Conservation (phyloP, 2,888 invertebrate species). For the Agonopterix heracliana region DNA sequence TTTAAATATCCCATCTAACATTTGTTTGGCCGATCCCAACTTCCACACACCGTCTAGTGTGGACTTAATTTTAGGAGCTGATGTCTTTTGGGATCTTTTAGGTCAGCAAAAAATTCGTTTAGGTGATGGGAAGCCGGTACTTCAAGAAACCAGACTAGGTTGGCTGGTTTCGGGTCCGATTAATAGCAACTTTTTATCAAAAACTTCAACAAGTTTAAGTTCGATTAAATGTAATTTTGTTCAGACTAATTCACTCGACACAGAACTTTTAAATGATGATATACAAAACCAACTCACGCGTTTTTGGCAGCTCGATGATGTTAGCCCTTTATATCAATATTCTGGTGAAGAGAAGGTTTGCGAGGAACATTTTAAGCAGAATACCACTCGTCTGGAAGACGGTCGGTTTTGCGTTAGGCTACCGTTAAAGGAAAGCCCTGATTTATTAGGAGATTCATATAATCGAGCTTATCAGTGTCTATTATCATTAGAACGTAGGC, state of each 20-base stretch:
- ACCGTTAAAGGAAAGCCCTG: constrained; percentile 7
- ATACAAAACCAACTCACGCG: too few species aligned
- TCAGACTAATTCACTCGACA: too few species aligned
- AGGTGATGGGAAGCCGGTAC: constrained; percentile 12
- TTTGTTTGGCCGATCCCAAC: constrained; percentile 17
- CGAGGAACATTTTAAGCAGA: constrained; percentile 14
- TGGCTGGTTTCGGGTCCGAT: constrained; percentile 15
- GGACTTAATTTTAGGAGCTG: neutral
- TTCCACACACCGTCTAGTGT: constrained; percentile 17
- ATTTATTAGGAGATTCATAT: constrained; percentile 14
- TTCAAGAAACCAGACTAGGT: constrained; percentile 12
- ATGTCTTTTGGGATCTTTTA: too few species aligned
- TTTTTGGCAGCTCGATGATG: too few species aligned
- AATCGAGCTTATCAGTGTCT: constrained; percentile 6
- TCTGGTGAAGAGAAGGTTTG: constrained; percentile 15
- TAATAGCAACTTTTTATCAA: neutral
- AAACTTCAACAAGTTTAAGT: neutral
- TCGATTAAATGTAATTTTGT: neutral
- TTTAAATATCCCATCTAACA: constrained; percentile 15
- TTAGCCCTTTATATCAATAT: constrained; percentile 6
- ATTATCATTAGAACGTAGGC: constrained; percentile 3
- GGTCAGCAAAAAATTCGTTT: constrained; percentile 11
- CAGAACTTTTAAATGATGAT: neutral
- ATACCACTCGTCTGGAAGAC: constrained; percentile 12
- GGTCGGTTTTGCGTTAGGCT: constrained; percentile 15